Evolutionary conservation across 2,113 vertebrate genomes (phyloP).

Genomic region (Thunnus thynnus): DNA sequence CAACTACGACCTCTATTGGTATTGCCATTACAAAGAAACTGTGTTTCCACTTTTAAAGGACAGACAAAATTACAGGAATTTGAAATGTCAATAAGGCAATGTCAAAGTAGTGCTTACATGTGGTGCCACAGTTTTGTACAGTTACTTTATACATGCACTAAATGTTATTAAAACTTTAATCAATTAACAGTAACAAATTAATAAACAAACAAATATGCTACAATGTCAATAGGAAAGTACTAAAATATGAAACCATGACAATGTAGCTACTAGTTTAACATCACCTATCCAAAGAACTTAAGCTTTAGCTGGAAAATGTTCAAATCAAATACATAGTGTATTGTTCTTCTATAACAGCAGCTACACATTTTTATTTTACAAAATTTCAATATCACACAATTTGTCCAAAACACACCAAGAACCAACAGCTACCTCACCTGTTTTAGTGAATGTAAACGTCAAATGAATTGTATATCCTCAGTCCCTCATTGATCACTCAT

Average conservation of each 20-base stretch:
- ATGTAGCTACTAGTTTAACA: background rate
- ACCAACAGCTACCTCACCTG: constrained; percentile 77
- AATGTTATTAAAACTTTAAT: background rate
- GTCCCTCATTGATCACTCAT: constrained; percentile 66
- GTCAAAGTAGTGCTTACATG: constrained; percentile 3
- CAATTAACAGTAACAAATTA: background rate
- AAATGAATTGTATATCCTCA: constrained; percentile 56
- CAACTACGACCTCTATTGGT: constrained; percentile 31
- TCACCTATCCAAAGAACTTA: background rate
- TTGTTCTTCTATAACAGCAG: background rate
- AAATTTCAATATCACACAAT: background rate
- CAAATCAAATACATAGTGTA: background rate
- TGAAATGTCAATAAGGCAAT: background rate
- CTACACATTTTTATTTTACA: background rate
- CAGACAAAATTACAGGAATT: background rate
- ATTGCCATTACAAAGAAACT: constrained; percentile 50
- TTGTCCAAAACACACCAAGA: background rate
- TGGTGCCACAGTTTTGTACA: background rate
- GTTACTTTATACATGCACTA: background rate
- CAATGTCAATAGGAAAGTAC: background rate
- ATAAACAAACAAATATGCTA: background rate
- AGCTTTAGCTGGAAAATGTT: background rate
- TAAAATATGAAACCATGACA: background rate
- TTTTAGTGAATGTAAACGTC: constrained; percentile 54
- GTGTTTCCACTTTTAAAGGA: constrained; percentile 28